Base-by-base conservation (phyloP, 2,888 invertebrate species). In the Gymnoscelis rufifasciata region DNA sequence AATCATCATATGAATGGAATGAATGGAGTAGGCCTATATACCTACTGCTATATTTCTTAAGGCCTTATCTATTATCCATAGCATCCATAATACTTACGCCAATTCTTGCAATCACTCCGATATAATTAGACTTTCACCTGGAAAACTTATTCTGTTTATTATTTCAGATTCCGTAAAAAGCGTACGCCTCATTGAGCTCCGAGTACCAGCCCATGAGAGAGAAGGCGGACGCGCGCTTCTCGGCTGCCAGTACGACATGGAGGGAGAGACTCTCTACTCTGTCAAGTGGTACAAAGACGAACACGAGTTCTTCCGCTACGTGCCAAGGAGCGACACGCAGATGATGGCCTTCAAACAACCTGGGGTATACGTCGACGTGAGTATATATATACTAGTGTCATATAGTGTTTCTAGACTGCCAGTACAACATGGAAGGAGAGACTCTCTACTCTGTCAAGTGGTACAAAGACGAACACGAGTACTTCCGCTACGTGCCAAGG, bases 251-350 rank as follows among this genome's bases (percentile, higher is more conserved):
- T 96, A 93, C 71, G 93, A 95, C 78, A 80, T 96, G 82, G 84
- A 82, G 14, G 93, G 92, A 2, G 95, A 95, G 71, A 90, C 90
- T 10, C 87, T 96, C 38, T 96, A 96, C 76, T 94, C 95, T n/a
- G 94, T 96, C 56, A 95, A 95, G 81, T 96, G 96, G 96, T 95
- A 95, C 88, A 95, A 95, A 70, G 94, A 95, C 66, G 93, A 92
- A 39, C 90, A 92, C 66, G 95, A 95, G 80, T 95, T 96, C 87
- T 96, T 93, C 83, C 91, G 95, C 62, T 96, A 91, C 76, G 92
- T 94, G 54, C 95, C 95, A 8, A 90, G 91, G 55, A 93, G 93
- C 73, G 89, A 86, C 68, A 93, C 93, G 0, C 93, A 92, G 4
- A 92, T 92, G n/a, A 92, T 91, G 73, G 89, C 92, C 54, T 95